A percentile compares a stretch with the other conserved stretches of the same genome.
Conservation (phyloP, 2,888 invertebrate genomes). For the Noctua pronuba region DNA sequence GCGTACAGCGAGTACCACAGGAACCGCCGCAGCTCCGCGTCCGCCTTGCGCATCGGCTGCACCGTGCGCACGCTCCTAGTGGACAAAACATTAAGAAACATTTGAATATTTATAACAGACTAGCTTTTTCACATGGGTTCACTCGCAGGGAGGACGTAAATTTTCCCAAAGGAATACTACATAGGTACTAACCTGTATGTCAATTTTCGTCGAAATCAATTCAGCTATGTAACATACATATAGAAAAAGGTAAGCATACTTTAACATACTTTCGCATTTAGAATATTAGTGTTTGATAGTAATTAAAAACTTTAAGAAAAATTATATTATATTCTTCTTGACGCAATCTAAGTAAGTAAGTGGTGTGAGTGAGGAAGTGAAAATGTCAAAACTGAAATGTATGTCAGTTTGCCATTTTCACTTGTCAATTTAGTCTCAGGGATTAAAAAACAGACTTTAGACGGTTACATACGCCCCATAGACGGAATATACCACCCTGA, state of each 20-base stretch:
- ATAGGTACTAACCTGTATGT: neutral
- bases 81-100: slow-evolving; percentile 11
- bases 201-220: neutral
- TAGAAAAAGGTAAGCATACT: neutral
- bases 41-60: slow-evolving; percentile 84
- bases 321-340: too few species aligned
- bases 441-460: too few species aligned
- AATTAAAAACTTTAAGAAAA: neutral
- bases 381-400: too few species aligned
- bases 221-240: neutral
- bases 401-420: too few species aligned
- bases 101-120: neutral
- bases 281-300: neutral
- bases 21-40: slow-evolving; percentile 90
- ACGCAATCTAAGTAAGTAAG: too few species aligned
- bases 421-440: too few species aligned
- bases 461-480: too few species aligned
- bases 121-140: neutral
- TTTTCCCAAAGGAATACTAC: neutral
- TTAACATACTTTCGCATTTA: neutral
- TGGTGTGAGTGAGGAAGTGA: too few species aligned
- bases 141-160: neutral
- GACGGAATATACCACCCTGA: too few species aligned
- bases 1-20: slow-evolving; percentile 93
- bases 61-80: slow-evolving; percentile 87